Percentiles rank a stretch among this genome's conserved stretches.
Conservation (phyloP, 2,888 invertebrate species). For the Agriopis marginaria region DNA sequence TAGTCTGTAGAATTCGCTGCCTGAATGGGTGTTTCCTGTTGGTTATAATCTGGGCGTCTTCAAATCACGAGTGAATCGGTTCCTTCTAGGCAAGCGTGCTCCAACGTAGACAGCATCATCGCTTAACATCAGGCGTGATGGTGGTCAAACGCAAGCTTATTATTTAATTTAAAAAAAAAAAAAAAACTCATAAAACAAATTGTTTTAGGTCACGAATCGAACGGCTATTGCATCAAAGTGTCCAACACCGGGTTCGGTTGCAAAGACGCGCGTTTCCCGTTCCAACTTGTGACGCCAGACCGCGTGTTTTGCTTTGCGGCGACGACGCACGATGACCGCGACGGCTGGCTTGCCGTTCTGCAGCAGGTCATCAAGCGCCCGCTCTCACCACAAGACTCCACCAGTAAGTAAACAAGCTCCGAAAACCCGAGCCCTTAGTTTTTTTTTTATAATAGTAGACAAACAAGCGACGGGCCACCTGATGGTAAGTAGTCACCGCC, state of each 20-base stretch:
- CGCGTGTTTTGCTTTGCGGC: constrained; percentile 92
- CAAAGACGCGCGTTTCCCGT: constrained; percentile 92
- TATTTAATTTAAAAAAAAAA: too few relatives aligned
- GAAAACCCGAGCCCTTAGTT: not conserved
- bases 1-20: too few relatives aligned
- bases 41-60: too few relatives aligned
- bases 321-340: constrained; percentile 91
- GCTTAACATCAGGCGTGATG: too few relatives aligned
- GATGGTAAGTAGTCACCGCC: too few relatives aligned
- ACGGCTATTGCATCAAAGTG: constrained; percentile 91
- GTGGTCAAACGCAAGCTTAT: too few relatives aligned
- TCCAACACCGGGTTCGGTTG: constrained; percentile 85
- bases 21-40: too few relatives aligned
- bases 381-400: constrained; percentile 92
- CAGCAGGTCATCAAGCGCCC: constrained; percentile 91
- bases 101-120: too few relatives aligned
- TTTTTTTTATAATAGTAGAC: too few relatives aligned
- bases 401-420: constrained; percentile 81
- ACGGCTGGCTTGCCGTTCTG: constrained; percentile 92
- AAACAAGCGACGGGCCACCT: too few relatives aligned
- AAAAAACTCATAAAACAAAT: not conserved
- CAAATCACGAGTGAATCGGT: too few relatives aligned
- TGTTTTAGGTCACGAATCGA: constrained; percentile 88
- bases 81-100: too few relatives aligned
- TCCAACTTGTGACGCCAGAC: constrained; percentile 93